Evolutionary conservation across 2,797 vertebrate genomes (phyloP).

Genomic region (Malurus splendens): DNA sequence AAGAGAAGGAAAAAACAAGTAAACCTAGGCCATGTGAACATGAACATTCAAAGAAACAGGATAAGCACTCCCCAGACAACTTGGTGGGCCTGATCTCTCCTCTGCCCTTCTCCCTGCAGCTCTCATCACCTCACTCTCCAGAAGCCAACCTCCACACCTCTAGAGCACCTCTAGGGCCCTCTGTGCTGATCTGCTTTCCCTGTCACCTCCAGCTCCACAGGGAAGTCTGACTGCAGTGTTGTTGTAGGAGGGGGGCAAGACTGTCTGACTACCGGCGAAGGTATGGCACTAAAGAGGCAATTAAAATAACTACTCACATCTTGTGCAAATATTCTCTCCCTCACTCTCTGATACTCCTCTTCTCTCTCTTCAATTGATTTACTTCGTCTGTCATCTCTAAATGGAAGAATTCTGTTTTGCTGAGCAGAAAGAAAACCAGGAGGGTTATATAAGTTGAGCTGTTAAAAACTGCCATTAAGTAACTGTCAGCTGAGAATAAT

Average conservation of each 20-base stretch:
- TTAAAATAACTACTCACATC: slow-evolving; percentile 87
- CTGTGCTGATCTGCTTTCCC: neutral
- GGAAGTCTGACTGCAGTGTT: slow-evolving; percentile 9
- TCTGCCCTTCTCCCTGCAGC: neutral
- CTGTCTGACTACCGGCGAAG: slow-evolving; percentile 57
- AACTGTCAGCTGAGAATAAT: slow-evolving; percentile 70
- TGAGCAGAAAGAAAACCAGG: slow-evolving; percentile 80
- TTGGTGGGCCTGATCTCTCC: neutral
- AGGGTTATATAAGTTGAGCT: slow-evolving; percentile 72
- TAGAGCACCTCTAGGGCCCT: neutral
- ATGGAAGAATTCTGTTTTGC: slow-evolving; percentile 83
- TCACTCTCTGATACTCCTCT: slow-evolving; percentile 91
- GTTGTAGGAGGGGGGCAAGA: neutral
- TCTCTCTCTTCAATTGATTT: slow-evolving; percentile 96
- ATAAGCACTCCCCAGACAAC: neutral
- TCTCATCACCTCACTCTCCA: neutral
- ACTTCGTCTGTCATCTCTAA: slow-evolving; percentile 89
- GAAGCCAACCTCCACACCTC: neutral
- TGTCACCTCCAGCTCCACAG: neutral
- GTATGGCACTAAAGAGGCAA: slow-evolving; percentile 74
- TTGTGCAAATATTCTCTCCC: slow-evolving; percentile 93
- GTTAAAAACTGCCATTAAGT: slow-evolving; percentile 66
- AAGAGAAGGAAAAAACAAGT: neutral
- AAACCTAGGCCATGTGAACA: neutral
- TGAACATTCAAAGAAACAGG: neutral